phyloP scores from a whole-genome alignment of 2,113 vertebrate genomes.

The Rhea americana region DNA sequence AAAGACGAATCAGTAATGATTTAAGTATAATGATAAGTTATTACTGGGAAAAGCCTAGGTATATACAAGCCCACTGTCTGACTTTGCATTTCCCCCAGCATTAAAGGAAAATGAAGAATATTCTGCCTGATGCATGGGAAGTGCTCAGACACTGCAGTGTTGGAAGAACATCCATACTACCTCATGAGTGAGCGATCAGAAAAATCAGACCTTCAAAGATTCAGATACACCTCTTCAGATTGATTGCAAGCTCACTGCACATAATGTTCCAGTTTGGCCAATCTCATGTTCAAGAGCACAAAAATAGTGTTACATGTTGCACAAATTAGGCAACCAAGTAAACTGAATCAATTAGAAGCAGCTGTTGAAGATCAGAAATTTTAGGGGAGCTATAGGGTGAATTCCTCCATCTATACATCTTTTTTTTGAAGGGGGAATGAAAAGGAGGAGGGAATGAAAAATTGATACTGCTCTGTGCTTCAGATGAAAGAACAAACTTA shows the following conservation, averaged over 20 bases:
- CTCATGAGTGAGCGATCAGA: not conserved
- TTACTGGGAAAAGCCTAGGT: not conserved
- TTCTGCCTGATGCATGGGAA: not conserved
- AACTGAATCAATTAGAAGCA: constrained; percentile 53
- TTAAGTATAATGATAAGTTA: not conserved
- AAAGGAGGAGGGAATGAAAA: constrained; percentile 62
- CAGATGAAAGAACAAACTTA: constrained; percentile 50
- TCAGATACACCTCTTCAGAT: not conserved
- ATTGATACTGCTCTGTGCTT: constrained; percentile 29
- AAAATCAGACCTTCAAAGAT: not conserved
- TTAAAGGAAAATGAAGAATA: not conserved
- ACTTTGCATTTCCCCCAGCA: not conserved
- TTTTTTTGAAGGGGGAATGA: constrained; percentile 34
- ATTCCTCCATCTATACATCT: not conserved
- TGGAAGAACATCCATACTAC: not conserved
- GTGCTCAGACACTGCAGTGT: not conserved
- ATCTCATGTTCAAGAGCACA: not conserved
- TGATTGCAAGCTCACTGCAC: not conserved
- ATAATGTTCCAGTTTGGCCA: not conserved
- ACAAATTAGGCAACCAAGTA: constrained; percentile 14
- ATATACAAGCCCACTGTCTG: not conserved
- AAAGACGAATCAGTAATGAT: not conserved
- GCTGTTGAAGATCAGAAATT: constrained; percentile 34
- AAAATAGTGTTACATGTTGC: constrained; percentile 6
- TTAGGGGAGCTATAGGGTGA: constrained; percentile 29